Evolutionary conservation across 2,888 invertebrate genomes (phyloP).

Genomic region (Scaptomyza cyrtandrae): DNA sequence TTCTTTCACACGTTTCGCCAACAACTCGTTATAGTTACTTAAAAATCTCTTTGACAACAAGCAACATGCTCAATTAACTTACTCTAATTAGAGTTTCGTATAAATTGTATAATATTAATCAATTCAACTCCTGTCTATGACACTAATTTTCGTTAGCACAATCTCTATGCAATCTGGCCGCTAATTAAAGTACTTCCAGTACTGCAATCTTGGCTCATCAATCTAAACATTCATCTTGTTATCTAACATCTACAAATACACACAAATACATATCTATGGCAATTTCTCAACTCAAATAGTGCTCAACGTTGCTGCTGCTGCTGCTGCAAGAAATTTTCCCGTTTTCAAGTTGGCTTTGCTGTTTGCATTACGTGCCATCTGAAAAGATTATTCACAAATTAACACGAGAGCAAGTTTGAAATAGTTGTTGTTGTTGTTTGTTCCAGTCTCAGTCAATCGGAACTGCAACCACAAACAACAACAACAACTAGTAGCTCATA

Average conservation of each 20-base stretch:
- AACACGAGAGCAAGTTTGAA: conserved; percentile 52
- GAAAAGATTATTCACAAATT: conserved; percentile 76
- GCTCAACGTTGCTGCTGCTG: conserved; percentile 1
- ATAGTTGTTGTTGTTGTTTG: conserved; percentile 7
- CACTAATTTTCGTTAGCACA: conserved; percentile 30
- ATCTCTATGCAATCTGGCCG: conserved; percentile 36
- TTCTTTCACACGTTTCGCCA: too few relatives aligned
- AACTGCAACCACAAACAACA: conserved; percentile 48
- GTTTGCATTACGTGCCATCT: conserved; percentile 63
- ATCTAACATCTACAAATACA: conserved; percentile 34
- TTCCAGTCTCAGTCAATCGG: conserved; percentile 53
- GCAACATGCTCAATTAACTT: neutral
- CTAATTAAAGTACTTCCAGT: conserved; percentile 47
- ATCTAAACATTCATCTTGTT: conserved; percentile 45
- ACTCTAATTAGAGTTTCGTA: conserved; percentile 22
- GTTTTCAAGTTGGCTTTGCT: conserved; percentile 20
- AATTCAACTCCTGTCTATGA: conserved; percentile 25
- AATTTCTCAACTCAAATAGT: conserved; percentile 32
- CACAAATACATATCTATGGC: conserved; percentile 12
- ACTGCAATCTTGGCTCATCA: conserved; percentile 46
- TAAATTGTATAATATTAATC: conserved; percentile 29
- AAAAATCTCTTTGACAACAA: neutral
- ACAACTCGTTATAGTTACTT: neutral
- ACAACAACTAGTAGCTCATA: conserved; percentile 45
- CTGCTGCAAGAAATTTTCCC: neutral